These are phyloP conservation scores for Callocephalon fimbriatum DNA, from an alignment of 2,113 vertebrate species.

Conservation along the genomic window DNA sequence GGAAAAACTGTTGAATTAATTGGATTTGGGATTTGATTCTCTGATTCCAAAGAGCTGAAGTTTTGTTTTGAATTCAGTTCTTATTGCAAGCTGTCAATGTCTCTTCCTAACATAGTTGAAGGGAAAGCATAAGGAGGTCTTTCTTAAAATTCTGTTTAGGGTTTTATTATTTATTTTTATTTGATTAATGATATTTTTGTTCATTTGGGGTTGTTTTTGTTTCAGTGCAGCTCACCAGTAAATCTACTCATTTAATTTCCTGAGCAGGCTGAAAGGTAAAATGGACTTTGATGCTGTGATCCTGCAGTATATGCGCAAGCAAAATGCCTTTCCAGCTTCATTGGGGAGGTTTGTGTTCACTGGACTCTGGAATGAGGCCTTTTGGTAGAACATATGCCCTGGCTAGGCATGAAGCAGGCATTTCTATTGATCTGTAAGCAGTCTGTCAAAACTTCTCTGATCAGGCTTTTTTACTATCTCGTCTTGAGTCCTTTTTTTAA, in stretches of 20 bases:
- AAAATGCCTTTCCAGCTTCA: conserved; percentile 2
- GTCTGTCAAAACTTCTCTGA: conserved; percentile 81
- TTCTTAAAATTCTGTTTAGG: background rate
- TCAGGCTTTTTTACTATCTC: conserved; percentile 84
- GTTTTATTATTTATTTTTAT: background rate
- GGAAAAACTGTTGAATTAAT: background rate
- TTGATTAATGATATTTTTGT: conserved; percentile 1
- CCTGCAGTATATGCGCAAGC: background rate
- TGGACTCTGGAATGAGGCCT: background rate
- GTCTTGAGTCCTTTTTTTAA: conserved; percentile 89
- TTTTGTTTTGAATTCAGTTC: conserved; percentile 2
- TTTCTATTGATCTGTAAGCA: conserved; percentile 70
- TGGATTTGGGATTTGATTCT: background rate
- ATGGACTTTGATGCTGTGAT: background rate
- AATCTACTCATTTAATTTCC: conserved; percentile 36
- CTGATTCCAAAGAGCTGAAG: background rate
- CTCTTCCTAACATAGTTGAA: background rate
- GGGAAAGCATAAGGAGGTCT: background rate
- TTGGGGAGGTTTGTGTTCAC: background rate
- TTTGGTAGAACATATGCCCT: conserved; percentile 34
- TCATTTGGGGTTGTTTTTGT: conserved; percentile 37
- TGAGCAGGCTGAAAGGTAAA: background rate
- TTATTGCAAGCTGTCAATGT: conserved; percentile 1
- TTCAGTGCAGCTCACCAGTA: conserved; percentile 37
- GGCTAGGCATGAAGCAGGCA: conserved; percentile 48